These are phyloP conservation scores for Hyles vespertilio DNA, from an alignment of 1,140 invertebrate genomes.

Conservation along the genomic window DNA sequence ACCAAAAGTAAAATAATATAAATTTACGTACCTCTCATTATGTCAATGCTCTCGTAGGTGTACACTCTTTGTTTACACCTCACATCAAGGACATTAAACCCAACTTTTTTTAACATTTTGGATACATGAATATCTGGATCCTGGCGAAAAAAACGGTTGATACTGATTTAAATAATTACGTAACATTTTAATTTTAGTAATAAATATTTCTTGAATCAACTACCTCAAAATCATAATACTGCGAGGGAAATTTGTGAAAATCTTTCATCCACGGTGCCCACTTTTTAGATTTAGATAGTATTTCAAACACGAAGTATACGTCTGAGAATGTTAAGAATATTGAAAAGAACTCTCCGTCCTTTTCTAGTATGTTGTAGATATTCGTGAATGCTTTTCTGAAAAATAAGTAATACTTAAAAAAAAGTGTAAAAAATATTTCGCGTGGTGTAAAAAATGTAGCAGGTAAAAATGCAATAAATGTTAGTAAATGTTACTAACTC, in stretches of 20 bases:
- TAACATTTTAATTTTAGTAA: no score
- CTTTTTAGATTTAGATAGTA: neutral
- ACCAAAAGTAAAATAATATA: neutral
- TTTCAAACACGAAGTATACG: slow-evolving; percentile 1
- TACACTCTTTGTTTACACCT: slow-evolving; percentile 9
- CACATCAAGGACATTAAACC: slow-evolving; percentile 2
- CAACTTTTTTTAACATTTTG: slow-evolving; percentile 4
- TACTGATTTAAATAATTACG: no score
- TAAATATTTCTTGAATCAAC: neutral
- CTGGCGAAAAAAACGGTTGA: neutral
- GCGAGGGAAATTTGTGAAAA: slow-evolving; percentile 3
- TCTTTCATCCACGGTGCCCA: slow-evolving; percentile 1
- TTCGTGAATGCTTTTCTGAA: slow-evolving; percentile 6
- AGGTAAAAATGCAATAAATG: no score
- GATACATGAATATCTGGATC: slow-evolving; percentile 1
- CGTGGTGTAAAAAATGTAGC: no score
- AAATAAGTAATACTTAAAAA: neutral
- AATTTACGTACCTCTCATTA: neutral
- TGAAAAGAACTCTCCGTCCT: slow-evolving; percentile 1
- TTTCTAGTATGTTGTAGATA: slow-evolving; percentile 2
- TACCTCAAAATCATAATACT: slow-evolving; percentile 6
- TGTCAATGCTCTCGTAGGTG: neutral
- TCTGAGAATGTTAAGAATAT: neutral
- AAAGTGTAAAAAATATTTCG: no score
- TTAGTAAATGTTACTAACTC: neutral